Conservation (phyloP, 2,113 vertebrate species). For the Nannobrachium achirus region DNA sequence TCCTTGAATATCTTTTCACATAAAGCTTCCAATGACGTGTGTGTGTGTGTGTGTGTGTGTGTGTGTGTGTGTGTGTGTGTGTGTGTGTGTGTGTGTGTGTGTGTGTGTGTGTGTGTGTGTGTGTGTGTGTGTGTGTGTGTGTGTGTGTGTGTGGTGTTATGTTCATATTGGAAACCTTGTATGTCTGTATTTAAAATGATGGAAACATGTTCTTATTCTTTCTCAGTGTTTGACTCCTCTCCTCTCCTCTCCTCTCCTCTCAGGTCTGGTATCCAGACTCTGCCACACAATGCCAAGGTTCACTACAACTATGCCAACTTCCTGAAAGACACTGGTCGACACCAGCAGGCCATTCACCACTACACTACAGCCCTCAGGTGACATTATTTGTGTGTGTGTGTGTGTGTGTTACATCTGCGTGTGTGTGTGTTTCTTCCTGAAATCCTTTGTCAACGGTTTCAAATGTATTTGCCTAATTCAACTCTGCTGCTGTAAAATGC, state of each 20-base stretch:
- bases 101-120: background rate
- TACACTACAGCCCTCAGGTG: constrained; percentile 89
- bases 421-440: background rate
- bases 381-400: background rate
- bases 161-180: background rate
- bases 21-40: no score
- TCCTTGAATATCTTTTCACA: no score
- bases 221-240: background rate
- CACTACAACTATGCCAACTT: constrained; percentile 99
- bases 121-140: background rate
- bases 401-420: background rate
- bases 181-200: background rate
- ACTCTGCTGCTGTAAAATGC: no score
- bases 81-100: no score
- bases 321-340: constrained; percentile 90
- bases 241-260: constrained; percentile 10
- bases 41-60: no score
- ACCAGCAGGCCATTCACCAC: constrained; percentile 89
- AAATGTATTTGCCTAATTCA: no score
- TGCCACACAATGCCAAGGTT: constrained; percentile 98
- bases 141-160: background rate
- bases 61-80: no score
- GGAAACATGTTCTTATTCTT: background rate
- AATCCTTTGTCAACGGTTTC: no score
- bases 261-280: constrained; percentile 95